Evolutionary conservation across 2,888 invertebrate species (phyloP), one percentile per base, ranked within the genome.

Genomic region (Cantharis lateralis): DNA sequence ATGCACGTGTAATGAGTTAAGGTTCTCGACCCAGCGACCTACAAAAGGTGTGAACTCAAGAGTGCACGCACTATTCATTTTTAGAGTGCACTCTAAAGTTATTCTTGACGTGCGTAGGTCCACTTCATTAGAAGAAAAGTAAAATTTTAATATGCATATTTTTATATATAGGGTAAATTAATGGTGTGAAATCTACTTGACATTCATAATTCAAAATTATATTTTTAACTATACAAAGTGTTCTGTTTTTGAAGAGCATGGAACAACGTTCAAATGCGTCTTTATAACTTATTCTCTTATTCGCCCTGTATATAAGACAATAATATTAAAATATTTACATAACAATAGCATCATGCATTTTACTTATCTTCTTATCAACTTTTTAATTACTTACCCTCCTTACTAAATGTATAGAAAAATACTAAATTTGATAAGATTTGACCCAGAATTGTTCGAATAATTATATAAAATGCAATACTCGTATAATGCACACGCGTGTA

Each of bases 1-100:
- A 78, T 80, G 82, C 84, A 84, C 84, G 84, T 83, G 84, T 82
- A 81, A 78, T 70, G 78, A n/a, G 20, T 20, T 20, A 66, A 80
- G 84, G 83, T 84, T 82, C 81, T 84, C 84, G 84, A 84, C 84
- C 84, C 82, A 84, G 82, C 84, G 84, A 84, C 84, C 84, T 82
- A 84, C 81, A 84, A 84, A 84, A 75, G 75, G 72, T 78, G 71
- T 71, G 32, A 63, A 62, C 48, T 48, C 48, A 4, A 72, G 68
- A 71, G 11, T 61, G 74, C 72, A 70, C 48, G 63, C 64, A 28
- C 24, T 72, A 77, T 68, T 70, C 77, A 70, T 66, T 66, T 68
- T 68, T 71, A 48, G 71, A 74, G 74, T 75, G 75, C 75, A 78
- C 69, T 18, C 15, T 48, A 48, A 70, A 68, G 68, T 11, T 66